phyloP scores from a whole-genome alignment of 2,113 vertebrate genomes.

The Galeopterus variegatus region DNA sequence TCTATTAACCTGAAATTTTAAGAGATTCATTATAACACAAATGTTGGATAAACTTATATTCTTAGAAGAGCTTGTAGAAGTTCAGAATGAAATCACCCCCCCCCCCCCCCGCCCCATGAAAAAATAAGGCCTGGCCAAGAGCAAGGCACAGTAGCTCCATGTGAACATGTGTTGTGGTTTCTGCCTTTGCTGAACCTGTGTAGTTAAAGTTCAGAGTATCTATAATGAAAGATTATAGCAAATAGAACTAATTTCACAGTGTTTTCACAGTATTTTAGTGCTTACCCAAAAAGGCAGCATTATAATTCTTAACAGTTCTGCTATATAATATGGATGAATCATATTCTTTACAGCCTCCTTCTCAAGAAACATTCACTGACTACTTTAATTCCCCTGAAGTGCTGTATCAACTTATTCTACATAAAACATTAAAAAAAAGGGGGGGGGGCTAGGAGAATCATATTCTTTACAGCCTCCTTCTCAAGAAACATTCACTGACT shows the following conservation, averaged over 20 bases:
- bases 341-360: background rate
- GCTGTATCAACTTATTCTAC: background rate
- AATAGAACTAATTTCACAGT: background rate
- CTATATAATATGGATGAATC: no score
- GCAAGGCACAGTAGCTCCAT: fast-evolving
- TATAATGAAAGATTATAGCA: background rate
- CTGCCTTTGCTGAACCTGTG: background rate
- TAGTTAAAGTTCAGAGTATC: background rate
- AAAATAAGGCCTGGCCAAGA: background rate
- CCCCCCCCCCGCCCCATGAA: background rate
- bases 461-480: background rate
- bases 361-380: background rate
- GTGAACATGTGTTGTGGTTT: background rate
- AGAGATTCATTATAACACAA: slow-evolving; percentile 35
- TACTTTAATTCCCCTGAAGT: background rate
- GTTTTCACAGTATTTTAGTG: background rate
- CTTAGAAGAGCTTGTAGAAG: background rate
- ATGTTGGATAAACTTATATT: background rate
- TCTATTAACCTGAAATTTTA: slow-evolving; percentile 94
- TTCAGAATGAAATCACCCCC: background rate
- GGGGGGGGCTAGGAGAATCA: no score
- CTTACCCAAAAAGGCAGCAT: background rate
- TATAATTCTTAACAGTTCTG: background rate
- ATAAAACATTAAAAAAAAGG: background rate
- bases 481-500: background rate